These are phyloP conservation scores for Acanthosepion pharaonis DNA, from an alignment of 2,888 invertebrate species.

Conservation along the genomic window DNA sequence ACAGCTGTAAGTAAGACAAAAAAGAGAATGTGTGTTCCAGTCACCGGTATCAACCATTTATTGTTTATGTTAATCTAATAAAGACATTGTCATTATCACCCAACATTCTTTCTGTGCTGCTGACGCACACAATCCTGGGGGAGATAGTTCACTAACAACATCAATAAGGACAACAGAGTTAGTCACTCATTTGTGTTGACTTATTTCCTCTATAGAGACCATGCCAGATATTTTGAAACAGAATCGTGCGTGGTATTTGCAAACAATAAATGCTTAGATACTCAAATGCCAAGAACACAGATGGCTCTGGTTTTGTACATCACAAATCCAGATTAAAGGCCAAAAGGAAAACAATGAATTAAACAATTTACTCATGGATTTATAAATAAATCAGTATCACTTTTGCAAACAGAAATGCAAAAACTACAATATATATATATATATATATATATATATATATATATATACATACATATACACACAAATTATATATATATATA, in stretches of 20 bases:
- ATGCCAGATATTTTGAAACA: neutral
- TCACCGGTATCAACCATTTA: neutral
- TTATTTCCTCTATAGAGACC: neutral
- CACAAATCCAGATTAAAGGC: no score
- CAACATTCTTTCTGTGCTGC: neutral
- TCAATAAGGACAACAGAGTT: neutral
- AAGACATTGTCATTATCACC: slow-evolving; percentile 21
- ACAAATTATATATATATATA: no score
- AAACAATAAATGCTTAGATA: neutral
- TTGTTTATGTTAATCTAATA: slow-evolving; percentile 13
- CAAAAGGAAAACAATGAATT: no score
- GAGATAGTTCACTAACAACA: neutral
- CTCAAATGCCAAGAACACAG: neutral
- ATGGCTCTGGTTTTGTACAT: no score
- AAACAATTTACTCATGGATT: no score
- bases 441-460: no score
- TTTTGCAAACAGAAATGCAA: no score
- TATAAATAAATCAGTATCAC: no score
- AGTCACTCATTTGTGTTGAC: slow-evolving; percentile 1
- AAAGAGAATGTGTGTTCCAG: neutral
- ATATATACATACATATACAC: no score
- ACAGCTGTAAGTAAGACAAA: neutral
- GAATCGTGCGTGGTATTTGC: neutral
- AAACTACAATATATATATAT: no score
- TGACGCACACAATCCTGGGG: neutral